These are phyloP conservation scores for Ceratosolen solmsi DNA, from an alignment of 1,140 invertebrate genomes.

Conservation along the genomic window DNA sequence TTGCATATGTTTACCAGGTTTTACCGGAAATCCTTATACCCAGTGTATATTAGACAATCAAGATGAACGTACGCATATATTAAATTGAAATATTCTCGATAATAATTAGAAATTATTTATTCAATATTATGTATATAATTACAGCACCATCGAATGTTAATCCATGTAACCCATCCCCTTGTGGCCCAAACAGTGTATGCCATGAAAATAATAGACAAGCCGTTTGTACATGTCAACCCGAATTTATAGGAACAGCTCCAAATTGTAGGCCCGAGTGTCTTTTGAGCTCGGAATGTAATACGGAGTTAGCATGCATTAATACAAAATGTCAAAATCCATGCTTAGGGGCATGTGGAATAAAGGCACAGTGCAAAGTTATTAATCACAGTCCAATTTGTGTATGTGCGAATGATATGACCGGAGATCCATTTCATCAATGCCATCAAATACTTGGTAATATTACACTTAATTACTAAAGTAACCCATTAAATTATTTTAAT, in stretches of 20 bases:
- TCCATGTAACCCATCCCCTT: slow-evolving; percentile 81
- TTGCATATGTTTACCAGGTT: slow-evolving; percentile 81
- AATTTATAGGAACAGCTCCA: slow-evolving; percentile 79
- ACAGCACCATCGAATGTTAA: slow-evolving; percentile 54
- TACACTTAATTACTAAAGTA: too few relatives aligned
- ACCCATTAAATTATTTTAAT: too few relatives aligned
- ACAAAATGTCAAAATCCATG: slow-evolving; percentile 75
- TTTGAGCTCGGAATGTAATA: slow-evolving; percentile 74
- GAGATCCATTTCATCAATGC: slow-evolving; percentile 75
- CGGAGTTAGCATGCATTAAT: slow-evolving; percentile 70
- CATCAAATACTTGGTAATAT: slow-evolving; percentile 71
- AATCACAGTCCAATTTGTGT: slow-evolving; percentile 74
- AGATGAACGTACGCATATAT: slow-evolving; percentile 70
- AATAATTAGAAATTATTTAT: background rate
- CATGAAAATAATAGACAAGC: slow-evolving; percentile 76
- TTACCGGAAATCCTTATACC: slow-evolving; percentile 80
- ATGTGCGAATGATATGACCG: slow-evolving; percentile 70
- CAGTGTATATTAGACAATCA: slow-evolving; percentile 73
- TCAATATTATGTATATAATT: slow-evolving; percentile 11
- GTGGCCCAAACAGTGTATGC: slow-evolving; percentile 80
- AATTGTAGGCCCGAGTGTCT: slow-evolving; percentile 80
- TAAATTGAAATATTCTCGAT: slow-evolving; percentile 1
- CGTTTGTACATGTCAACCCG: slow-evolving; percentile 77
- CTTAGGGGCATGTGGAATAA: slow-evolving; percentile 74
- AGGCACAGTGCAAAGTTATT: slow-evolving; percentile 74